Evolutionary conservation across 2,888 invertebrate species (phyloP), one percentile per base, ranked within the genome.

Genomic region (Marasmarcha lunaedactyla): DNA sequence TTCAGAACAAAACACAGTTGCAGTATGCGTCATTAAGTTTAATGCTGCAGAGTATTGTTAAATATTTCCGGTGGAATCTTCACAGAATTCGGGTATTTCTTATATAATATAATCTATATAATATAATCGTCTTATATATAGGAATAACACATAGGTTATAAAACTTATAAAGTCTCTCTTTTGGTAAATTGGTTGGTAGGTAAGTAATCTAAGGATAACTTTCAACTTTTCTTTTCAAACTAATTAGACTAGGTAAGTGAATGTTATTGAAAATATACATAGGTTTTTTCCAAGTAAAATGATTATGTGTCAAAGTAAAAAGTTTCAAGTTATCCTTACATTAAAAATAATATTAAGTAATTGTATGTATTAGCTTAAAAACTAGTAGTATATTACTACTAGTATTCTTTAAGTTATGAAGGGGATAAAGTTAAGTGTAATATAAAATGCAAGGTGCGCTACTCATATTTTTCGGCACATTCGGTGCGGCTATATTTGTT

Each of bases 331-430:
- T n/a, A n/a, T n/a, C n/a, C n/a, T 47, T n/a, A n/a, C n/a, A 46
- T 51, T 49, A 49, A 49, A 47, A 26, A 48, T 50, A 47, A 46
- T 46, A 44, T 48, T 37, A 38, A 43, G 14, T 25, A 35, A 42
- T 9, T 13, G 4, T 15, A 13, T 10, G 27, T 13, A 34, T 26
- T 35, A 33, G 15, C 34, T 33, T 15, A 25, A 26, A 11, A 33
- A 45, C 41, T 47, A 42, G 49, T 56, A 59, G 60, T 63, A 63
- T 57, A 61, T 63, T 63, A 62, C 62, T 60, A 57, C 51, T 47
- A 47, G 43, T 42, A 44, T 36, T 3, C 5, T 37, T 14, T 20
- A 20, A 20, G 20, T 20, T 20, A 20, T 20, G 20, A 20, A 20
- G 20, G n/a, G n/a, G n/a, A n/a, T n/a, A n/a, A n/a, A n/a, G n/a